Conservation (phyloP, 2,888 invertebrate species). For the Spodoptera picta region DNA sequence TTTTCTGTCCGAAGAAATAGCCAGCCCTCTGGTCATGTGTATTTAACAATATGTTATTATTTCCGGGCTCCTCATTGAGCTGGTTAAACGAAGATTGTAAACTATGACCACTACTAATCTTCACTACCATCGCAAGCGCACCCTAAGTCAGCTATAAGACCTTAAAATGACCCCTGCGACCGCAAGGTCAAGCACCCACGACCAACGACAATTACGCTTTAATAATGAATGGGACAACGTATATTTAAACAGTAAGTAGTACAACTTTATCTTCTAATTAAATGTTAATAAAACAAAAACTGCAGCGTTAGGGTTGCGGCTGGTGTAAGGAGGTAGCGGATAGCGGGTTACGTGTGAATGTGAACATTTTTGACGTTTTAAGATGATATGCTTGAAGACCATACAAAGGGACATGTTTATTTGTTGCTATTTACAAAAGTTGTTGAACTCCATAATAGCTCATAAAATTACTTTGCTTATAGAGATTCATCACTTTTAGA, state of each 20-base stretch:
- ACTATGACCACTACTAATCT: neutral
- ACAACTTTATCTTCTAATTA: slow-evolving; percentile 82
- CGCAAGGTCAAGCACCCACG: slow-evolving; percentile 56
- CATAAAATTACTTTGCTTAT: no score
- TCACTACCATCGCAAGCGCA: no score
- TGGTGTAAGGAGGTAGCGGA: slow-evolving; percentile 52
- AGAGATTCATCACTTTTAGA: no score
- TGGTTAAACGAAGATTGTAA: neutral
- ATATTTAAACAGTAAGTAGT: slow-evolving; percentile 61
- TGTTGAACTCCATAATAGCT: no score
- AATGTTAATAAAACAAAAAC: slow-evolving; percentile 84
- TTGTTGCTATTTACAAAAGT: no score
- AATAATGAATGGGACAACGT: slow-evolving; percentile 71
- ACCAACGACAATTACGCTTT: slow-evolving; percentile 63
- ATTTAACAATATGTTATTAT: no score
- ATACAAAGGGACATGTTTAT: no score
- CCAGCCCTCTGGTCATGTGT: no score
- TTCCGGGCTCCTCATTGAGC: no score
- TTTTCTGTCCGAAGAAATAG: no score
- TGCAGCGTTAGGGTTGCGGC: slow-evolving; percentile 55
- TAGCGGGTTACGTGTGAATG: slow-evolving; percentile 16
- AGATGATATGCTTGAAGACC: no score
- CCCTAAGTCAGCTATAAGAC: neutral
- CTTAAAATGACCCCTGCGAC: slow-evolving; percentile 36
- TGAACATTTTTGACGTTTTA: neutral